Base-by-base conservation (phyloP, 1,140 invertebrate genomes). In the Capitella teleta region DNA sequence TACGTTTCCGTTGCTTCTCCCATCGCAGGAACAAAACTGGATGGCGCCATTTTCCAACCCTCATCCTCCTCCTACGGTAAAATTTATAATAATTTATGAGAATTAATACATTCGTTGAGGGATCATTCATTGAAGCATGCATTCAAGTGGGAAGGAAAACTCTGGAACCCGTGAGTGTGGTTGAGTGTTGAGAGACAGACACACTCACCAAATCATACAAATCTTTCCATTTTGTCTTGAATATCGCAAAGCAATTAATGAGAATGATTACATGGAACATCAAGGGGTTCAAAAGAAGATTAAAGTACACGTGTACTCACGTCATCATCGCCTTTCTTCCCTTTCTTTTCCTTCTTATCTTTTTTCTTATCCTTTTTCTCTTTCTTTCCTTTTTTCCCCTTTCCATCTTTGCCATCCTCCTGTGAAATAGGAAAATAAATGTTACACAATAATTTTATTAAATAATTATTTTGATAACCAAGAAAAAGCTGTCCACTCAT, bases 11-110 rank as follows among this genome's bases (percentile, higher is more conserved):
- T 59, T 16, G 58, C 64, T 51, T 72, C 69, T 54, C 63, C 59
- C 14, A 74, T 53, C n/a, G 61, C 44, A 5, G 61, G 59, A 5
- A 73, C 62, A 63, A 74, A 74, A 47, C 54, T 62, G 6, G 72
- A 74, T 24, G 63, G 60, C 5, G 61, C 56, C 69, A 74, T 70
- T 47, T 68, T 69, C 70, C 69, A 74, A 2, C 71, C 71, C 53
- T 74, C 71, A 42, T 74, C 72, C 46, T 73, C 72, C 40, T 71
- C 64, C 63, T 72, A 40, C 8, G 49, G 28, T n/a, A n/a, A n/a
- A n/a, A n/a, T n/a, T n/a, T n/a, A n/a, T n/a, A n/a, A n/a, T n/a
- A n/a, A n/a, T n/a, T n/a, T n/a, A n/a, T n/a, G n/a, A n/a, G n/a
- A n/a, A n/a, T n/a, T n/a, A n/a, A n/a, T n/a, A n/a, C n/a, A n/a